Evolutionary conservation across 2,113 vertebrate genomes (phyloP), one percentile per base, ranked within the genome.

Genomic region (Climacteris rufus): DNA sequence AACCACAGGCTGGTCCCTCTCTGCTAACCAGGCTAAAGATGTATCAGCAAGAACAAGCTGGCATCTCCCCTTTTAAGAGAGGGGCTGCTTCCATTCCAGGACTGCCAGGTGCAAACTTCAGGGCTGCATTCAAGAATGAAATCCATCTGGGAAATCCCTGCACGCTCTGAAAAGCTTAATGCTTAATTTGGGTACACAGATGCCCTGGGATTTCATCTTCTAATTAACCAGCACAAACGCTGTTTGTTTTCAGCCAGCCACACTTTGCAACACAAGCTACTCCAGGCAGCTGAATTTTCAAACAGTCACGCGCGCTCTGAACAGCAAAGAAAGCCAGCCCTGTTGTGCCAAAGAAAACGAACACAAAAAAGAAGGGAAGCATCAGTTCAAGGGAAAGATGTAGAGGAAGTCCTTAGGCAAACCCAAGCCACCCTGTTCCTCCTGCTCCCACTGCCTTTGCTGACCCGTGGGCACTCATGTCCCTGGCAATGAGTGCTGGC

Each of bases 201-300:
- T 22, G 66, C 69, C 68, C 37, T 9, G 40, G 82, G 91, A 97
- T 94, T 96, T 95, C 89, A 94, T 27, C 82, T 81, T 84, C 91
- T 57, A 96, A 94, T 94, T 70, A 96, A 86, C 15, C 57, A 78
- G 80, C 61, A 89, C 86, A 92, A 94, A 82, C 5, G 13, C 56
- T 49, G 75, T 84, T 96, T 97, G 89, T 96, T 96, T 93, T 93
- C 89, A 82, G 90, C 8, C 77, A 85, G 65, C 81, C 64, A 50
- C 31, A 11, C 78, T 86, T 52, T 54, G 40, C 65, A 88, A 84
- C 5, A 2, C 1, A 8, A 93, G 75, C 57, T 60, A 59, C 91
- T 83, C 63, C 7, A 52, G 53, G 90, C 80, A 87, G 95, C 89
- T 94, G 93, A 57, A 70, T 68, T 90, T 80, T 90, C 91, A 94